Evolutionary conservation across 23 tunicate species (phyloP).

Genomic region (Aplidium turbinatum): DNA sequence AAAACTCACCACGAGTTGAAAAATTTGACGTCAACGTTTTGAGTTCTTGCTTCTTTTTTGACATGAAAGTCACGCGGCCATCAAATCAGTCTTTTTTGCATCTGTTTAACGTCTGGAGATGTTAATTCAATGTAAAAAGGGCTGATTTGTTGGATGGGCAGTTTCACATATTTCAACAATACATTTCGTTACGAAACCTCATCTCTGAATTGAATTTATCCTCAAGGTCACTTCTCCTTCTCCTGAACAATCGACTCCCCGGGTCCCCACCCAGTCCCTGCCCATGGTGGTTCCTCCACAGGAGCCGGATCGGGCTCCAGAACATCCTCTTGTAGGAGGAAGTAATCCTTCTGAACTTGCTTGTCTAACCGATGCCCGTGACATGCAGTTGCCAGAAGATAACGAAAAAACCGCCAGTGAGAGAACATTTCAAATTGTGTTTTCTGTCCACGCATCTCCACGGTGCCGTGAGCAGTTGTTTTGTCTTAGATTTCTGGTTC

Average conservation of each 20-base stretch:
- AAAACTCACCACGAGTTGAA: too few species aligned
- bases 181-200: too few species aligned
- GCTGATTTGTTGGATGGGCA: too few species aligned
- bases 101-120: too few species aligned
- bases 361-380: background rate
- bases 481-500: too few species aligned
- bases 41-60: too few species aligned
- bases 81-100: too few species aligned
- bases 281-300: constrained; percentile 95
- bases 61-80: too few species aligned
- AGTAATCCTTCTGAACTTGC: constrained; percentile 20
- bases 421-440: background rate
- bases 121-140: too few species aligned
- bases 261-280: constrained; percentile 85
- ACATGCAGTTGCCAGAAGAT: constrained; percentile 26
- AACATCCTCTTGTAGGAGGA: constrained; percentile 25
- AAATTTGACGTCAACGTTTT: too few species aligned
- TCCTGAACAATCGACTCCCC: constrained; percentile 56
- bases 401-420: constrained; percentile 24
- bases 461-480: background rate
- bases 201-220: background rate
- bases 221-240: constrained; percentile 36
- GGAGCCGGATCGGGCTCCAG: constrained; percentile 82
- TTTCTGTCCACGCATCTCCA: background rate
- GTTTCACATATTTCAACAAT: too few species aligned